Conservation (phyloP, 2,888 invertebrate species). For the Diarsia rubi region DNA sequence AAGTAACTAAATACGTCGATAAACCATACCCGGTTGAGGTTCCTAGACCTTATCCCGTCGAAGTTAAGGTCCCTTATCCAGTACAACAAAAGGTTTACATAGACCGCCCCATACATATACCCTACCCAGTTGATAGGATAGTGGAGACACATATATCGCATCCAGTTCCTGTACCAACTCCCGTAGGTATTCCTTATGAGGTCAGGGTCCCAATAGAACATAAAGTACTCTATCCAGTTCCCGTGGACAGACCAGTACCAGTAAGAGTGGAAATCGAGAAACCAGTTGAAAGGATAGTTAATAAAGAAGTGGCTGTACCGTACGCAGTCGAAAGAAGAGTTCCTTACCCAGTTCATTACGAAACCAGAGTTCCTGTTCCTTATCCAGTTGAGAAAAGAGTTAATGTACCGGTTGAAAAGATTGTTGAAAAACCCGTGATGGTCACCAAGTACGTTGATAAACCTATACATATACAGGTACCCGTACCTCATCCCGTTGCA, state of each 20-base stretch:
- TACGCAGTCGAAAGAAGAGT: conserved; percentile 89
- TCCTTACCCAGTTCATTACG: conserved; percentile 85
- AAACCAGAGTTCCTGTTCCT: conserved; percentile 87
- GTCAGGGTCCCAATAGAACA: conserved; percentile 83
- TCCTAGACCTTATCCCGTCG: conserved; percentile 89
- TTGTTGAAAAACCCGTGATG: conserved; percentile 90
- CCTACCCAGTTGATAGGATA: conserved; percentile 87
- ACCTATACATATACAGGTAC: conserved; percentile 84
- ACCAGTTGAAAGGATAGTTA: conserved; percentile 75
- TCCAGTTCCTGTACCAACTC: conserved; percentile 84
- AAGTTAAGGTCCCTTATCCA: conserved; percentile 88
- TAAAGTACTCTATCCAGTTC: conserved; percentile 80
- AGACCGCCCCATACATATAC: conserved; percentile 87
- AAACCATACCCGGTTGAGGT: conserved; percentile 91
- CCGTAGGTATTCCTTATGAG: conserved; percentile 83
- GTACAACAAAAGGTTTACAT: conserved; percentile 89
- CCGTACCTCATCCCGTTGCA: conserved; percentile 83
- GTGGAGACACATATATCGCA: conserved; percentile 88
- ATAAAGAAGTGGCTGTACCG: conserved; percentile 86
- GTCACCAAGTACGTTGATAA: conserved; percentile 87
- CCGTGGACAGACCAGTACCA: conserved; percentile 84
- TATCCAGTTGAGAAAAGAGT: conserved; percentile 86
- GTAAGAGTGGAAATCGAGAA: conserved; percentile 87
- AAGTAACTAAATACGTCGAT: conserved; percentile 89
- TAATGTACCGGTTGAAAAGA: conserved; percentile 86